A percentile compares a stretch with the other conserved stretches of the same genome.
These are phyloP conservation scores for rat (Rattus norvegicus) DNA, from an alignment of 2,113 vertebrate genomes.

Conservation along the genomic window DNA sequence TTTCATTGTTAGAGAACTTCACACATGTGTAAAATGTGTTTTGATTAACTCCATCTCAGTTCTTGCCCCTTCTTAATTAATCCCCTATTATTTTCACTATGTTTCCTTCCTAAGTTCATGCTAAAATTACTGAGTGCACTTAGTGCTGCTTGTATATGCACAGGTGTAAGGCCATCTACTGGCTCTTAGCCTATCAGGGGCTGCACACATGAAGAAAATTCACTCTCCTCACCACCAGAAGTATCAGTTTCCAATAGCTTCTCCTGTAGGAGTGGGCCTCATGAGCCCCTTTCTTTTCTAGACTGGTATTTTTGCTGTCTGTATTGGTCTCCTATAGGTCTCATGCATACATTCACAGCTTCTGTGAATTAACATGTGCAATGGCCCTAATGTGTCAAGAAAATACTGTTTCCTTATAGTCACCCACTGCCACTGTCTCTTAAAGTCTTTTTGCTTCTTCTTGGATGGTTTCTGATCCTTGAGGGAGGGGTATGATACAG, in stretches of 20 bases:
- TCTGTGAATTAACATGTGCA: not conserved
- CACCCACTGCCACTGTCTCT: not conserved
- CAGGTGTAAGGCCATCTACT: not conserved
- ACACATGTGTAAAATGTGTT: not conserved
- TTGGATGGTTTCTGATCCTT: not conserved
- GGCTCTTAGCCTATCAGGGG: not conserved
- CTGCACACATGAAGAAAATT: not conserved
- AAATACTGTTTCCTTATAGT: not conserved
- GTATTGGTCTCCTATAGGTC: not conserved
- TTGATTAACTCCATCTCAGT: not conserved
- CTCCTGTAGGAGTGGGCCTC: not conserved
- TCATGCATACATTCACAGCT: not conserved
- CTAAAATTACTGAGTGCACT: not conserved
- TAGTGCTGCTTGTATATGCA: not conserved
- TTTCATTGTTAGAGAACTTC: not conserved
- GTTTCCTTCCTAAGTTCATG: not conserved
- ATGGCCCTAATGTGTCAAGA: not conserved
- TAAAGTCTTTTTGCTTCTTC: not conserved
- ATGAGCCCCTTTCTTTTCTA: not conserved
- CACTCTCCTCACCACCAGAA: not conserved
- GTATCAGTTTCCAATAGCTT: not conserved
- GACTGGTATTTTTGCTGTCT: not conserved
- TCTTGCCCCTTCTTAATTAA: not conserved
- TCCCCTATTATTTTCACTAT: not conserved
- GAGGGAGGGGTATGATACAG: too few species aligned